Base-by-base conservation (phyloP, 2,888 invertebrate species). In the Bimastos eiseni region DNA sequence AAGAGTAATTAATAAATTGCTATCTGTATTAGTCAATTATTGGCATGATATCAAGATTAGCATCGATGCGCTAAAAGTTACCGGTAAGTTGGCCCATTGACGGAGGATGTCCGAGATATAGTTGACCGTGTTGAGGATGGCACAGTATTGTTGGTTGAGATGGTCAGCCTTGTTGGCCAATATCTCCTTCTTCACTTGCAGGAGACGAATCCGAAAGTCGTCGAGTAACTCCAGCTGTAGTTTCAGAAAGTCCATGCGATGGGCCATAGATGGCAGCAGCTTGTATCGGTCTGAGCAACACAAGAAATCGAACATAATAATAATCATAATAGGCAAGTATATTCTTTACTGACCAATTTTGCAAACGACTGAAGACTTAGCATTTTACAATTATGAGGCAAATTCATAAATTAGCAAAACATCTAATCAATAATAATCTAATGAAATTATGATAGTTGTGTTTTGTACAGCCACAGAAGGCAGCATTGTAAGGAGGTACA, bases 201-300 rank as follows among this genome's bases (percentile, higher is more conserved):
- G 96, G 89, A 98, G 96, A 89, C 98, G 96, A 30, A 98, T 96
- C 49, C 98, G 96, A 96, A 97, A 98, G 94, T 98, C 98, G 93
- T 98, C 98, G 91, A 98, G 96, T 89, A 98, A 95, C 93, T 98
- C 98, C 36, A 98, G 95, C 94, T 98, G 98, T 6, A 99, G 95
- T 92, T 98, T 97, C 38, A 98, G 95, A 95, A 99, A 99, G 94
- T 97, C 97, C 91, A 95, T 91, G 89, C 94, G 93, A 91, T 93
- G 93, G 8, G 92, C 91, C 0, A 98, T 97, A 93, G 97, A 97
- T 0, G 98, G 97, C 86, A 98, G 95, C 90, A 96, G 96, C 93
- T 96, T 97, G 94, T 98, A 98, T 92, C 98, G 96, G 93, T 98
- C 98, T 94, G 93, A 36, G 91, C 37, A 86, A 24, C 70, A 70